Conservation (phyloP, 2,113 vertebrate species). For the Notarius quadriscutis region DNA sequence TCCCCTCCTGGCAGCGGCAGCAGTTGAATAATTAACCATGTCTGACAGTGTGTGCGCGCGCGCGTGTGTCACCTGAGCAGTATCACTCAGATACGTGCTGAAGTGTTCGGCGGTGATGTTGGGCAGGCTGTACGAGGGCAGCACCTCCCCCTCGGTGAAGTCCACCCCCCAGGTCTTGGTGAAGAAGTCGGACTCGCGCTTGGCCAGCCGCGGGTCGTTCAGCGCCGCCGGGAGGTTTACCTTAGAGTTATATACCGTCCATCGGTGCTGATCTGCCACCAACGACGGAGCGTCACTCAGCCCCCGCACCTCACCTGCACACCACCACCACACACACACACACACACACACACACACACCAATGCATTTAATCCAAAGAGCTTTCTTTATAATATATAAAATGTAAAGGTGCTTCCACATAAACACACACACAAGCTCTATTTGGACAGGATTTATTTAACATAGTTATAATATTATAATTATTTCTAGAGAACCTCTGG, state of each 20-base stretch:
- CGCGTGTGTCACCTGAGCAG: constrained; percentile 77
- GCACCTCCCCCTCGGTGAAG: constrained; percentile 92
- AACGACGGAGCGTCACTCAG: constrained; percentile 88
- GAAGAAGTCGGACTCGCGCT: constrained; percentile 98
- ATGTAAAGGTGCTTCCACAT: neutral
- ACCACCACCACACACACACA: neutral
- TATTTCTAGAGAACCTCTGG: neutral
- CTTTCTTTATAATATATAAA: too few relatives aligned
- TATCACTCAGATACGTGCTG: constrained; percentile 85
- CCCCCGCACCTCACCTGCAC: constrained; percentile 76
- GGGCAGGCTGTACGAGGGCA: constrained; percentile 92
- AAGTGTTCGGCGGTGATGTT: constrained; percentile 92
- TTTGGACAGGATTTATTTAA: neutral
- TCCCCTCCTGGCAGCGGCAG: neutral
- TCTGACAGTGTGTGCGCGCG: neutral
- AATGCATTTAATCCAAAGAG: neutral
- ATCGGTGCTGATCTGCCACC: constrained; percentile 90
- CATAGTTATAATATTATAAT: neutral
- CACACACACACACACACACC: neutral
- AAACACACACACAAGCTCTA: neutral
- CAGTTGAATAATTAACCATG: neutral
- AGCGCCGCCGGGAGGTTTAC: constrained; percentile 97
- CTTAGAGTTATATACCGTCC: constrained; percentile 98
- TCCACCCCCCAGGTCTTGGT: constrained; percentile 98
- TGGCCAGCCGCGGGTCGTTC: constrained; percentile 95